A percentile compares a stretch with the other conserved stretches of the same genome.
phyloP scores from a whole-genome alignment of 2,888 invertebrate genomes.

The Aplocera efformata region DNA sequence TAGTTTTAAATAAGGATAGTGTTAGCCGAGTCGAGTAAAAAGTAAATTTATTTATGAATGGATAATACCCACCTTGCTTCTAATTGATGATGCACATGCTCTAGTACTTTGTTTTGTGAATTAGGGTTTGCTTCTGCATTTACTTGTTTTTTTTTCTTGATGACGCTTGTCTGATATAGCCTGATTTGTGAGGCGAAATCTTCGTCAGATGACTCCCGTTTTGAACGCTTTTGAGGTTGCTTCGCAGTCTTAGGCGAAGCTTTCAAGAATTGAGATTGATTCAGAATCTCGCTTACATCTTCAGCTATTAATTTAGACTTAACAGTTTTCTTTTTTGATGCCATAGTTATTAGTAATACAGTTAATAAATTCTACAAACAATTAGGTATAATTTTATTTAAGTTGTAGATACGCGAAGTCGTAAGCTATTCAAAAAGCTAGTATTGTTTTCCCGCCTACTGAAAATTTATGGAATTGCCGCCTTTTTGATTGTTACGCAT shows the following conservation, averaged over 20 bases:
- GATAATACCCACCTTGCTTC: constrained; percentile 48
- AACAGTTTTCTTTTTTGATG: constrained; percentile 42
- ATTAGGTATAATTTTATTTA: neutral
- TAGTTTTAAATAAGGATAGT: constrained; percentile 3
- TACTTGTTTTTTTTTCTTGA: constrained; percentile 49
- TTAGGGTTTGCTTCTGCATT: constrained; percentile 45
- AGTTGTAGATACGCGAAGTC: too few species aligned
- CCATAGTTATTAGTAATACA: constrained; percentile 35
- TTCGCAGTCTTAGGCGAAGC: constrained; percentile 47
- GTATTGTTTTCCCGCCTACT: too few species aligned
- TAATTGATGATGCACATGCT: constrained; percentile 53
- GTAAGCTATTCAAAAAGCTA: too few species aligned
- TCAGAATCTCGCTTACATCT: constrained; percentile 49
- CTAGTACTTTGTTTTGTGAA: constrained; percentile 54
- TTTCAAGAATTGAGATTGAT: constrained; percentile 50
- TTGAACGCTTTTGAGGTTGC: constrained; percentile 46
- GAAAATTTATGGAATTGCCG: too few species aligned
- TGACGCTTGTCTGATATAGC: constrained; percentile 43
- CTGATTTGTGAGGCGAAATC: constrained; percentile 46
- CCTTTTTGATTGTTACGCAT: too few species aligned
- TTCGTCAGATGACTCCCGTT: constrained; percentile 37
- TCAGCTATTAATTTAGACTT: constrained; percentile 52
- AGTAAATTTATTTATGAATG: neutral
- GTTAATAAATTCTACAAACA: too few species aligned
- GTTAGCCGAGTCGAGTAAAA: neutral